These are phyloP conservation scores for Phragmatobia fuliginosa DNA, from an alignment of 2,888 invertebrate genomes.

Conservation along the genomic window DNA sequence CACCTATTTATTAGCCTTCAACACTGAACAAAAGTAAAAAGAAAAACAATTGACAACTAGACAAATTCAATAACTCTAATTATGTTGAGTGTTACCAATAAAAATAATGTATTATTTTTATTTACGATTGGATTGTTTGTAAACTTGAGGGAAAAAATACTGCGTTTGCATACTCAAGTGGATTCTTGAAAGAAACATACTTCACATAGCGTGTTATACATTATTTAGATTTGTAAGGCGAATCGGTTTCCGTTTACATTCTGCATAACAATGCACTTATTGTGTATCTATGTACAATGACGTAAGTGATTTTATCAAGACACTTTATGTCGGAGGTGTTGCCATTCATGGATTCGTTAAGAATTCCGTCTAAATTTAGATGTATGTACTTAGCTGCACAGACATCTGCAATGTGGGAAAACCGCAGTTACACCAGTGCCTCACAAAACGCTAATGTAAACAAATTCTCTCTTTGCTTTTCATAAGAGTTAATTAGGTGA, in stretches of 20 bases:
- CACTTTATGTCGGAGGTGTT: neutral
- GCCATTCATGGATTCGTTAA: neutral
- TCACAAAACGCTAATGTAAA: too few relatives aligned
- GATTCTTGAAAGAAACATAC: neutral
- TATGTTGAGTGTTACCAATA: neutral
- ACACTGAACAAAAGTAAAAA: neutral
- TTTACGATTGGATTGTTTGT: neutral
- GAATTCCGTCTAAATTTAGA: neutral
- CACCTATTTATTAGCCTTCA: neutral
- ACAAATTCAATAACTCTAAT: neutral
- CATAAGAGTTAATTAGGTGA: too few relatives aligned
- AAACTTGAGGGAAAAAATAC: neutral
- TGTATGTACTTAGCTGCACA: neutral
- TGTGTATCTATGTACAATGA: constrained; percentile 4
- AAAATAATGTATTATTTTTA: neutral
- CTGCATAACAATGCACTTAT: constrained; percentile 11
- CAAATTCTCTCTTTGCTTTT: too few relatives aligned
- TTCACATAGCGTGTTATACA: neutral
- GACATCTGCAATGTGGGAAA: too few relatives aligned
- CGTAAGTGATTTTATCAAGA: constrained; percentile 5
- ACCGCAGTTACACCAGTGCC: too few relatives aligned
- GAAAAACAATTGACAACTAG: neutral
- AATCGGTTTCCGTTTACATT: constrained; percentile 2
- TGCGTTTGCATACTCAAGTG: neutral
- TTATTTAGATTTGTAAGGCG: neutral